Evolutionary conservation across 2,888 invertebrate genomes (phyloP), one percentile per base, ranked within the genome.

Genomic region (Tetropium fuscum): DNA sequence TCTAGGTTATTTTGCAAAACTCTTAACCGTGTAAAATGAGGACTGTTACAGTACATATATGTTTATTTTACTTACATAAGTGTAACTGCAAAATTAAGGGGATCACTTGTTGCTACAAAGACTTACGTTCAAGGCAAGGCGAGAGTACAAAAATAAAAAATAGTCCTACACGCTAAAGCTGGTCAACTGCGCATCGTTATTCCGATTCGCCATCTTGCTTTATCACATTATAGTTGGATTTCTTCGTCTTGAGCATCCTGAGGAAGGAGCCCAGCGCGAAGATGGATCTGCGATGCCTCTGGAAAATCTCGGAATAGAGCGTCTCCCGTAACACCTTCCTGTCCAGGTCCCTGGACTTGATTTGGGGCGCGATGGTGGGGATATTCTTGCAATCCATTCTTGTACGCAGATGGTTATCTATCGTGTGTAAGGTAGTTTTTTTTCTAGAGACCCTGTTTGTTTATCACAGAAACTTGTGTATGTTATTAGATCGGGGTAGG

Each of bases 161-260:
- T n/a, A n/a, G n/a, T n/a, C n/a, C n/a, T n/a, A n/a, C n/a, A n/a
- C n/a, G n/a, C n/a, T n/a, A n/a, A n/a, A n/a, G n/a, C n/a, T n/a
- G n/a, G n/a, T n/a, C n/a, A 20, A 15, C 1, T 7, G 16, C 25
- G 27, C 20, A 40, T 40, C 18, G 41, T 43, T 58, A 67, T 71
- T 80, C 81, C 7, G 78, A 76, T 53, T 82, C 82, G 3, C 76
- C 79, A 38, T 82, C 82, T 58, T 81, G 87, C 69, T 90, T 86
- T 81, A 91, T 90, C 47, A 89, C 90, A 78, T 90, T 90, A 75
- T 91, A 90, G 79, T 90, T 90, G 60, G 90, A 89, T 74, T 90
- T 90, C 79, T 90, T 89, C 77, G 87, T 88, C 72, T 88, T 86
- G 67, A 91, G 81, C 90, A 91, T 90, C 66, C 90, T 85, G 58